Conservation (phyloP, 2,888 invertebrate genomes). For the Oscheius onirici region DNA sequence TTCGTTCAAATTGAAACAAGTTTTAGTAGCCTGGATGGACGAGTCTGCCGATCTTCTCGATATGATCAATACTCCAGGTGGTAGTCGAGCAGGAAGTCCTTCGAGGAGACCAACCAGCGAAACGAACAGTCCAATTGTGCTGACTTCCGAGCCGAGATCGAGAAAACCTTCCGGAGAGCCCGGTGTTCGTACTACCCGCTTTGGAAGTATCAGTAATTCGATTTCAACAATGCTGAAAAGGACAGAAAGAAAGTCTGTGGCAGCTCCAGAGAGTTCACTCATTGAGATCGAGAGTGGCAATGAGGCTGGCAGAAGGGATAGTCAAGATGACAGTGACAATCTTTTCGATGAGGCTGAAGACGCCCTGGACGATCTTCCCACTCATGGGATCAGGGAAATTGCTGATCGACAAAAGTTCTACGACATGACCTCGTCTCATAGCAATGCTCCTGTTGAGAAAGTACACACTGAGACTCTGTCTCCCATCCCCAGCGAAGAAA, state of each 20-base stretch:
- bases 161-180: slow-evolving; percentile 5
- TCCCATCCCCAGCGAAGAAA: neutral
- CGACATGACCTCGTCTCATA: neutral
- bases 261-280: neutral
- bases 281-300: slow-evolving; percentile 21
- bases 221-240: neutral
- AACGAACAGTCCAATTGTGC: slow-evolving; percentile 12
- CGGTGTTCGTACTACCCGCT: neutral
- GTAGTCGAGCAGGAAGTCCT: slow-evolving; percentile 28
- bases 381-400: neutral
- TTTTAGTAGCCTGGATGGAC: slow-evolving; percentile 22
- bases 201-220: neutral
- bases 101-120: neutral
- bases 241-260: slow-evolving; percentile 4
- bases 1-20: neutral
- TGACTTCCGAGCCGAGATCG: neutral
- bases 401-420: slow-evolving; percentile 7
- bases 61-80: slow-evolving; percentile 34
- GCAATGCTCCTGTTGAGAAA: neutral
- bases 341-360: slow-evolving; percentile 29
- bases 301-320: slow-evolving; percentile 5
- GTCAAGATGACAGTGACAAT: slow-evolving; percentile 19
- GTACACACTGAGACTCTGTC: neutral
- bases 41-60: slow-evolving; percentile 21
- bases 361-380: slow-evolving; percentile 14